phyloP scores from a whole-genome alignment of 1,140 invertebrate genomes.

The Conus ventricosus region DNA sequence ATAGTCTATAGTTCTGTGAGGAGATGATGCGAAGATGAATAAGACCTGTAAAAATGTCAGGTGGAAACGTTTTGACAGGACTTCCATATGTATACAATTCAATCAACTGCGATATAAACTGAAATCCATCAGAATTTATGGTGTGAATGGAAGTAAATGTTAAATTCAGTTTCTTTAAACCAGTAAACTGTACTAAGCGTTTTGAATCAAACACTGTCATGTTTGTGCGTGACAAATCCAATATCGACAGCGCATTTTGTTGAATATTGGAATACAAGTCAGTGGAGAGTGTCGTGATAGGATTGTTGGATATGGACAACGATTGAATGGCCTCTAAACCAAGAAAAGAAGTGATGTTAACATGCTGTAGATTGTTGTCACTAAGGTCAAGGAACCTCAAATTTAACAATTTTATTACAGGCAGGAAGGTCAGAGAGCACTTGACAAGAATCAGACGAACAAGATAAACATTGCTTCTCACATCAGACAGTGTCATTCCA shows the following conservation, averaged over 20 bases:
- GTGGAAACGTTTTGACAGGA: conserved; percentile 32
- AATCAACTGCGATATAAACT: background rate
- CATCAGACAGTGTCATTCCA: background rate
- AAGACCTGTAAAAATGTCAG: conserved; percentile 42
- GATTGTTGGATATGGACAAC: conserved; percentile 26
- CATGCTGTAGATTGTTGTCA: conserved; percentile 22
- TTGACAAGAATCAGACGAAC: conserved; percentile 3
- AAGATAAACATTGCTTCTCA: background rate
- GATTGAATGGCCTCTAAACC: conserved; percentile 17
- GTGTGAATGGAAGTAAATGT: background rate
- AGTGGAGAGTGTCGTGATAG: background rate
- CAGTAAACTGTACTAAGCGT: conserved; percentile 19
- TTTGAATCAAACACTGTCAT: conserved; percentile 1
- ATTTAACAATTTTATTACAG: background rate
- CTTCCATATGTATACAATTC: conserved; percentile 37
- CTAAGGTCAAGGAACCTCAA: conserved; percentile 24
- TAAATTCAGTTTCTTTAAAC: conserved; percentile 11
- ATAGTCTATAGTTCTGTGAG: conserved; percentile 46
- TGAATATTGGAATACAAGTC: conserved; percentile 4
- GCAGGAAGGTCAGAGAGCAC: conserved; percentile 5
- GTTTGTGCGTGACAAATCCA: background rate
- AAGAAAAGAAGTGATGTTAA: background rate
- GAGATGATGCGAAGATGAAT: conserved; percentile 37
- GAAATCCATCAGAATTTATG: background rate
- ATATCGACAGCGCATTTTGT: background rate